Evolutionary conservation across 2,113 vertebrate species (phyloP), one percentile per base, ranked within the genome.

Genomic region (Myotis davidii): DNA sequence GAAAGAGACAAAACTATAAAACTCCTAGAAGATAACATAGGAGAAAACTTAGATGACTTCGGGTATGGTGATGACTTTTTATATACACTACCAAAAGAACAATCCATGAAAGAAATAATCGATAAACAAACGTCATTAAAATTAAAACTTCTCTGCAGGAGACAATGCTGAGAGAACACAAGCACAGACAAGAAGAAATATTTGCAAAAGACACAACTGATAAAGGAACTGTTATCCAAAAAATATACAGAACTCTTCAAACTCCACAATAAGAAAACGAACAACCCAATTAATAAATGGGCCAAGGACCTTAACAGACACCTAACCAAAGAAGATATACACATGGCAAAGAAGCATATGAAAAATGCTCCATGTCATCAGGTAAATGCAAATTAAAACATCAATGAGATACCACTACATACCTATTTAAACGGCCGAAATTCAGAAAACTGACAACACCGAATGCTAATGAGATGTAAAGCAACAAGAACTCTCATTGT

Each of bases 351-450:
- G 29, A 61, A 88, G 34, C 29, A 73, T 50, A 54, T 34, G 20
- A 45, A 56, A 83, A 94, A 67, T 48, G 86, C 11, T 37, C 78
- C 78, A 83, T 25, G 32, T 48, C 59, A 84, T 84, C 17, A 25
- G 23, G 5, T 37, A 89, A 76, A 48, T 69, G 32, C 48, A 89
- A 94, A 76, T 84, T 84, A 48, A 94, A 74, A 74, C 39, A 91
- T 32, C 34, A 21, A 25, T 42, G 11, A 74, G n/a, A 54, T 65
- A 56, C 45, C 10, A 56, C 69, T 34, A 42, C 11, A 56, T 61
- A 56, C 29, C 27, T 54, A 76, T 37, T 88, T 48, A 88, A 74
- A 74, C 88, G 56, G 70, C 45, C 37, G 5, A 54, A 45, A 54
- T 77, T 29, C 59, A 83, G 69, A 89, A 88, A 94, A 89, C 29